Base-by-base conservation (phyloP, 2,113 vertebrate genomes). In the Leptobrachium ailaonicum region DNA sequence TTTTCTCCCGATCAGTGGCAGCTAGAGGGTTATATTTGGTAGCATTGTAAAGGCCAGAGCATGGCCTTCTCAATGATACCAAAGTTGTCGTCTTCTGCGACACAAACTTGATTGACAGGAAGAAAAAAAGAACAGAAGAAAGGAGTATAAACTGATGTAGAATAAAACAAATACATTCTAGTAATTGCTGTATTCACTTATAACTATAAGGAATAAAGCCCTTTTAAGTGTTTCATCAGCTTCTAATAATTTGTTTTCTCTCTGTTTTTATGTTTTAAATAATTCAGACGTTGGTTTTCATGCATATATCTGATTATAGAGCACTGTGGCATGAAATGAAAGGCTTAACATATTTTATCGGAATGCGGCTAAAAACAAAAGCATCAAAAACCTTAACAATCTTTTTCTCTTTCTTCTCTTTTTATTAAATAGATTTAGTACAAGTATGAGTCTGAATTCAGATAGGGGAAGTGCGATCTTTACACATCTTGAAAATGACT, bases 291-390 rank as follows among this genome's bases (percentile, higher is more conserved):
- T 50, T 32, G 4, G 47, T 12, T 6, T 20, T 66, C 40, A 56
- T 47, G 54, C 44, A 47, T 73, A 32, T 43, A 73, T 73, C 77
- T 64, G 68, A 79, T 72, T 73, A 62, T 45, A 67, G 44, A 42
- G 62, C 70, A 56, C 47, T 44, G 41, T 44, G 47, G n/a, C 70
- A 73, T 56, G 32, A 66, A 73, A 80, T 58, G 71, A 56, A 80
- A 80, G 63, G 62, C 71, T 80, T 80, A 80, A 10, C 77, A 73
- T 54, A 66, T 66, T 80, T 66, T 58, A 73, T 73, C 62, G 73
- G 9, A 20, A 45, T 44, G 44, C 20, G 20, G 20, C 68, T 9
- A n/a, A 20, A 20, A 20, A 50, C 11, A 50, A 50, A 47, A 60
- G 68, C 6, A 63, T 42, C 13, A 64, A 41, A 32, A 10, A 45